These are phyloP conservation scores for Gila robusta DNA, from an alignment of 2,797 vertebrate species.

Conservation along the genomic window DNA sequence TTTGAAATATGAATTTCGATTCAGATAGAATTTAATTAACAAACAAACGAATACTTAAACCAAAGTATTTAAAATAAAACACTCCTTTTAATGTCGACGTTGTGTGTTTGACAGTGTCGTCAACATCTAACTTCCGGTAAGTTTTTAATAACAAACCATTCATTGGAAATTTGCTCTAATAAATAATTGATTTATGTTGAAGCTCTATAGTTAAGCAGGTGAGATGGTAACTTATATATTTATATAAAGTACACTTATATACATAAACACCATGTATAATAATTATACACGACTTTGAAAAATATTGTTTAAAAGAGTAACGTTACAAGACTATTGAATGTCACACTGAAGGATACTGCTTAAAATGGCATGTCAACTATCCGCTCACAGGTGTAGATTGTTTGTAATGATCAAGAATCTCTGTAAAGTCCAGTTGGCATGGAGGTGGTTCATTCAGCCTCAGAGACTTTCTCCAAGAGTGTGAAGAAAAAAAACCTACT, in stretches of 20 bases:
- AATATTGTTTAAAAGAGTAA: neutral
- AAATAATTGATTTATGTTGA: neutral
- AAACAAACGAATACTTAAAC: neutral
- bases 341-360: neutral
- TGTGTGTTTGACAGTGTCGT: neutral
- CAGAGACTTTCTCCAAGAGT: constrained; percentile 54
- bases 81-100: neutral
- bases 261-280: neutral
- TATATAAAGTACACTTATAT: neutral
- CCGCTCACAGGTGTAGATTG: constrained; percentile 43
- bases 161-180: neutral
- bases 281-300: neutral
- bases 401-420: constrained; percentile 32
- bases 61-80: neutral
- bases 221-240: neutral
- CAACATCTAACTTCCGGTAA: neutral
- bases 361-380: neutral
- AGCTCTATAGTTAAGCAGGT: neutral
- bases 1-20: neutral
- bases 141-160: neutral
- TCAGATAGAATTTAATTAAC: neutral
- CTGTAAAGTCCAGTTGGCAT: constrained; percentile 67
- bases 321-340: neutral
- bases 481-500: constrained; percentile 69
- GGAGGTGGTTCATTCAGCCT: constrained; percentile 74